These are phyloP conservation scores for Plusia festucae DNA, from an alignment of 2,888 invertebrate species.

Conservation along the genomic window DNA sequence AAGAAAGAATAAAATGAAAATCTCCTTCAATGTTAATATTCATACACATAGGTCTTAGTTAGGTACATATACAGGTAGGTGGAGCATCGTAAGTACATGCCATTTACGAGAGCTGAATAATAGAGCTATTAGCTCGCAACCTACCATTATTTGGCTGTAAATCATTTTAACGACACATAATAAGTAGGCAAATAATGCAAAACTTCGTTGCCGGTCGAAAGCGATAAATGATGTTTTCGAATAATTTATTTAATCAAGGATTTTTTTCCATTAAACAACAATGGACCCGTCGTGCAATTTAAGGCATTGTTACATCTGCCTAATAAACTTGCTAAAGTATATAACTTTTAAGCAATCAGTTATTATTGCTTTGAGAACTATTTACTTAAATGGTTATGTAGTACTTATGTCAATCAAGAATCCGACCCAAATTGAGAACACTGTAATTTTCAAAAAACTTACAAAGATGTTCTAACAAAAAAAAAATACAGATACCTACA, in stretches of 20 bases:
- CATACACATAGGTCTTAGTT: too few species aligned
- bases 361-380: neutral
- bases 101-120: conserved; percentile 26
- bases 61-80: neutral
- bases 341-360: neutral
- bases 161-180: conserved; percentile 9
- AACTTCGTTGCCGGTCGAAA: conserved; percentile 33
- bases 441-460: neutral
- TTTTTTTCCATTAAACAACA: neutral
- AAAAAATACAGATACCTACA: too few species aligned
- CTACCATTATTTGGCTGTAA: conserved; percentile 31
- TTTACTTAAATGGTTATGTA: too few species aligned
- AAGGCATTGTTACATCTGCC: neutral
- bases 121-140: conserved; percentile 22
- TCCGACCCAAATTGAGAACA: too few species aligned
- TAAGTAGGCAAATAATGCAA: conserved; percentile 44
- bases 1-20: too few species aligned
- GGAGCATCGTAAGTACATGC: neutral
- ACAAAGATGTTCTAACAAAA: too few species aligned
- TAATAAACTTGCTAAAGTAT: neutral
- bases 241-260: neutral
- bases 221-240: neutral
- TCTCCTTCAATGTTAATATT: too few species aligned
- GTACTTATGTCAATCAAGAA: too few species aligned
- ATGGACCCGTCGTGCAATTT: neutral